phyloP scores from a whole-genome alignment of 2,113 vertebrate species.

The Rhombomys opimus region DNA sequence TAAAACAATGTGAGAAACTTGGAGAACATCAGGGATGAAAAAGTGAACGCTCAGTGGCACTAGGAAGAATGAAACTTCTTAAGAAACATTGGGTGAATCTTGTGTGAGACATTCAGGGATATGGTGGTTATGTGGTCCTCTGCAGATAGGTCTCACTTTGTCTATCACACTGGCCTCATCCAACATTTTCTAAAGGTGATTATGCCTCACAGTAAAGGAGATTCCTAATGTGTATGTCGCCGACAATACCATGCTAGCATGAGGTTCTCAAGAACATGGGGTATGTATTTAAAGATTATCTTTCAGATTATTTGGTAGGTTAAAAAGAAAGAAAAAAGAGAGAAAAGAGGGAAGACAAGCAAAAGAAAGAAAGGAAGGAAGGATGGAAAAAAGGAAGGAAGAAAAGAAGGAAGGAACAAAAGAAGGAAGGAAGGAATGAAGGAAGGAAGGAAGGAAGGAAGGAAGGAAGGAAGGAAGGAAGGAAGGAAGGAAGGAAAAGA shows the following conservation, averaged over 20 bases:
- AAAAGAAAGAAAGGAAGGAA: neutral
- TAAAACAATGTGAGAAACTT: neutral
- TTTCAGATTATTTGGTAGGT: neutral
- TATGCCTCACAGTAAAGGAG: neutral
- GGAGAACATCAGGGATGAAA: constrained; percentile 12
- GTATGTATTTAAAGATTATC: constrained; percentile 5
- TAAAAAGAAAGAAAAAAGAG: neutral
- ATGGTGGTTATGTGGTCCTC: neutral
- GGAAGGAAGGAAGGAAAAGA: neutral
- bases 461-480: neutral
- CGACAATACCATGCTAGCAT: neutral
- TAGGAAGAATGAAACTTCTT: neutral
- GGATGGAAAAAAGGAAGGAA: neutral
- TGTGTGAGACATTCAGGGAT: neutral
- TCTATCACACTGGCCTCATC: neutral
- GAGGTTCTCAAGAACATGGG: neutral
- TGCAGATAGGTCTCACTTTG: neutral
- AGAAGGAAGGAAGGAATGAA: neutral
- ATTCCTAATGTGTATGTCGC: neutral
- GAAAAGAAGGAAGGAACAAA: neutral
- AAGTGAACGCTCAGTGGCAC: neutral
- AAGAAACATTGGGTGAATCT: neutral
- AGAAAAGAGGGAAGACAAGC: neutral
- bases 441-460: neutral
- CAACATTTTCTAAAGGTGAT: neutral